Percentiles rank a stretch among this genome's conserved stretches.
These are phyloP conservation scores for Ips typographus DNA, from an alignment of 1,140 invertebrate genomes.

Conservation along the genomic window DNA sequence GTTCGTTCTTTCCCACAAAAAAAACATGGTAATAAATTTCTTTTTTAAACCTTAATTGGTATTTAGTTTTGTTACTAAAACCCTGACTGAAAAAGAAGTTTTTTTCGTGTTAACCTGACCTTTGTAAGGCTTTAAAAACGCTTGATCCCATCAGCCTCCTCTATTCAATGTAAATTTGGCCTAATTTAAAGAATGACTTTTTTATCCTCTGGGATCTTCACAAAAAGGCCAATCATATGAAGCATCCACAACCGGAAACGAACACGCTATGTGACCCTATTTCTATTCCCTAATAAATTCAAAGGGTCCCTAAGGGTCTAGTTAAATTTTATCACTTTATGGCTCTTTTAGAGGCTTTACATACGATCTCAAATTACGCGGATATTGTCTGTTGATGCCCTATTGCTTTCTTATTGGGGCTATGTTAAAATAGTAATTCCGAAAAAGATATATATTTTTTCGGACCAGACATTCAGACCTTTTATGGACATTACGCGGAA, in stretches of 20 bases:
- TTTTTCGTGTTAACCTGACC: too few relatives aligned
- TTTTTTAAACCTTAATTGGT: too few relatives aligned
- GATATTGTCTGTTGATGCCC: constrained; percentile 7
- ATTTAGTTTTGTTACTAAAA: too few relatives aligned
- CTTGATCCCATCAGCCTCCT: not conserved
- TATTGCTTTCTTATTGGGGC: not conserved
- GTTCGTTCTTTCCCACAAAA: too few relatives aligned
- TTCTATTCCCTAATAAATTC: constrained; percentile 25
- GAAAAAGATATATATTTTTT: constrained; percentile 4
- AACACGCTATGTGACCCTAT: constrained; percentile 23
- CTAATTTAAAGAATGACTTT: constrained; percentile 36
- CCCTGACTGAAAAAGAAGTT: too few relatives aligned
- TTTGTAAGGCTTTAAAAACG: too few relatives aligned
- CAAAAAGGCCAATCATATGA: constrained; percentile 22
- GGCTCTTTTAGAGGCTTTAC: constrained; percentile 22
- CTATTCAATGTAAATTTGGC: constrained; percentile 15
- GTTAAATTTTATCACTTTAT: constrained; percentile 33
- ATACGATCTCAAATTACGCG: constrained; percentile 14
- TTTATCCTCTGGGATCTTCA: constrained; percentile 14
- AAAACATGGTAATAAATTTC: too few relatives aligned
- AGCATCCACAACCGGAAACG: constrained; percentile 19
- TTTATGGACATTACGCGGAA: constrained; percentile 7
- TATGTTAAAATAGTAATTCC: not conserved
- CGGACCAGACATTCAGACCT: constrained; percentile 6
- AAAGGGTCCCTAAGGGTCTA: constrained; percentile 25